These are phyloP conservation scores for Pterostichus niger DNA, from an alignment of 2,888 invertebrate genomes.

Conservation along the genomic window DNA sequence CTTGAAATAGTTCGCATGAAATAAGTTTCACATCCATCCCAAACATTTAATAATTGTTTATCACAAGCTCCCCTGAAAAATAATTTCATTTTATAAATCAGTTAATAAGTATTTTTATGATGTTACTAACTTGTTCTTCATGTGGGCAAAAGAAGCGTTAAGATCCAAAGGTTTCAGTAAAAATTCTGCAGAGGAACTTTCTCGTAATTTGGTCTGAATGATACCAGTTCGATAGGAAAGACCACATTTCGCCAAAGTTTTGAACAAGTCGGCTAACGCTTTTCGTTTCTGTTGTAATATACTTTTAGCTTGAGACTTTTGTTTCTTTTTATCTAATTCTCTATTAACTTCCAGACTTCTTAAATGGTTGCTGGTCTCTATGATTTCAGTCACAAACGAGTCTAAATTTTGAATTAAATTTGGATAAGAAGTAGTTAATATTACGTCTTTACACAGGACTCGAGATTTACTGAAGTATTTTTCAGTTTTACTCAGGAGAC, in stretches of 20 bases:
- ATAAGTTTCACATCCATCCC: conserved; percentile 88
- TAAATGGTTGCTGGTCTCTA: conserved; percentile 85
- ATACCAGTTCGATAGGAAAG: conserved; percentile 91
- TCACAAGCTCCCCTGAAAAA: conserved; percentile 54
- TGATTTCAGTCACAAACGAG: conserved; percentile 82
- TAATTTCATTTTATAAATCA: background rate
- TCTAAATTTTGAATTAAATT: conserved; percentile 83
- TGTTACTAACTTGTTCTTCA: conserved; percentile 76
- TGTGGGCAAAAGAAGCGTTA: conserved; percentile 79
- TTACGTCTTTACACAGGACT: conserved; percentile 82
- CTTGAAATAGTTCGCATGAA: conserved; percentile 86
- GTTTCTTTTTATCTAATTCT: conserved; percentile 83
- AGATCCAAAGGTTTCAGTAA: conserved; percentile 86
- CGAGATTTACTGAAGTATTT: conserved; percentile 81
- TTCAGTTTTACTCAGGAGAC: conserved; percentile 70
- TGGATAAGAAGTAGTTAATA: conserved; percentile 81
- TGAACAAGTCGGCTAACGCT: conserved; percentile 92
- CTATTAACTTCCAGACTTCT: conserved; percentile 83
- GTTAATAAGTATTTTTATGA: background rate
- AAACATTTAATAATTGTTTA: conserved; percentile 79
- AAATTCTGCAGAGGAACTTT: conserved; percentile 81
- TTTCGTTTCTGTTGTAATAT: conserved; percentile 92
- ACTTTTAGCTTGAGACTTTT: conserved; percentile 88
- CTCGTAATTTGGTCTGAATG: conserved; percentile 79
- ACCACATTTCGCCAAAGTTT: conserved; percentile 86